Evolutionary conservation across 2,797 vertebrate genomes (phyloP).

Genomic region (Myotis findleyi): DNA sequence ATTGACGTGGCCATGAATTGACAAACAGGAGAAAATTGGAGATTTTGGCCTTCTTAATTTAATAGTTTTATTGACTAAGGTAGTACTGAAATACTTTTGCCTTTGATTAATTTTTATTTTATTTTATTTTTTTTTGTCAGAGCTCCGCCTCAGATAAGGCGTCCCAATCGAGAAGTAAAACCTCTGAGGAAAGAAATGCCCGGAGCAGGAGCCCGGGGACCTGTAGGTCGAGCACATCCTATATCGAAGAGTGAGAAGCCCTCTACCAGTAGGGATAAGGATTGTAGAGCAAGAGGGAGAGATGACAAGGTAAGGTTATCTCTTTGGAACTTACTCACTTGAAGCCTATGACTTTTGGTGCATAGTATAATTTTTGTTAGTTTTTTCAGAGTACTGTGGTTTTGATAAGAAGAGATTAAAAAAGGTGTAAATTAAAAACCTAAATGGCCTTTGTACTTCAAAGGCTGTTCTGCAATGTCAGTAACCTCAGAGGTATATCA

Average conservation of each 20-base stretch:
- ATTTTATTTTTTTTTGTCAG: constrained; percentile 85
- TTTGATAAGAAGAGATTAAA: constrained; percentile 10
- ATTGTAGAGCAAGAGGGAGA: constrained; percentile 88
- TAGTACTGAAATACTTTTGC: constrained; percentile 2
- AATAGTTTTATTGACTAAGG: neutral
- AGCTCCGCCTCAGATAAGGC: constrained; percentile 92
- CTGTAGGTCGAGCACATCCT: constrained; percentile 88
- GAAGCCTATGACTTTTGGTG: neutral
- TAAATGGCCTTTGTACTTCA: neutral
- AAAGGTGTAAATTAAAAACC: constrained; percentile 2
- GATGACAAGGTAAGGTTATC: constrained; percentile 93
- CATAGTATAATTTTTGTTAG: neutral
- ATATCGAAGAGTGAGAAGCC: constrained; percentile 91
- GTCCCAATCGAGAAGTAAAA: constrained; percentile 91
- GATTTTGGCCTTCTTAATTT: constrained; percentile 43
- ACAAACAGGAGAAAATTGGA: neutral
- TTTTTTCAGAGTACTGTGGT: neutral
- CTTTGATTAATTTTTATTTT: constrained; percentile 40
- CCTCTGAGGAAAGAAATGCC: constrained; percentile 93
- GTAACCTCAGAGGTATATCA: neutral
- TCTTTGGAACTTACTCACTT: neutral
- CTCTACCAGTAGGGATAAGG: constrained; percentile 87
- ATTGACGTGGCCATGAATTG: neutral
- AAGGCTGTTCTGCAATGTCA: neutral
- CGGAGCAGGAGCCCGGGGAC: constrained; percentile 91